Evolutionary conservation across 2,113 vertebrate species (phyloP), one percentile per base, ranked within the genome.

Genomic region (Prinia subflava): DNA sequence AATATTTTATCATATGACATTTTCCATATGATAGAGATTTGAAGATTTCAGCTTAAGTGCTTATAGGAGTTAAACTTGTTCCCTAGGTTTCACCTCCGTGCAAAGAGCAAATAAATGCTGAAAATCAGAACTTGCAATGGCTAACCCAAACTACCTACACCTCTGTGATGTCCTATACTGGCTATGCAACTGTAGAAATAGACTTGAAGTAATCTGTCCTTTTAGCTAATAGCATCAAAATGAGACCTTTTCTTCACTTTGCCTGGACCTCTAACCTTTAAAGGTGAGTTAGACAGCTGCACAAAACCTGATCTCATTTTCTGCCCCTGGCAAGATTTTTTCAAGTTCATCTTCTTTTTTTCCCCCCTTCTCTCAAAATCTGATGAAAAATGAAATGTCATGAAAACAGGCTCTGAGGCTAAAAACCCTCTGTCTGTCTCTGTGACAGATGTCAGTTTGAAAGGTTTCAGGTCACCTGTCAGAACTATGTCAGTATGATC

Each of bases 371-470:
- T 97, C 95, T 97, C 94, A 97, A 97, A 98, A 98, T 97, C 98
- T 98, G 98, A 98, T 98, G 98, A 98, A 98, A 99, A 98, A 98
- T 98, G 97, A 98, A 98, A 98, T 98, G 98, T 98, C 98, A 98
- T 97, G 97, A 98, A 98, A 98, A 98, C 97, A 98, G 96, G 97
- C 97, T 98, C 97, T 98, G 86, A 73, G 98, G 98, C 98, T 97
- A 98, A 96, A 98, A 98, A 97, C 97, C 96, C 96, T 98, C 97
- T 98, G 96, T 98, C 98, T 98, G 95, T 98, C 97, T 98, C 96
- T 97, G 97, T 98, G 98, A 99, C 98, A 98, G 97, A 98, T 98
- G 98, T 98, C 98, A 98, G 95, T 98, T 98, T 98, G 98, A 97
- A 98, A 98, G 98, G 97, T 98, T 98, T 98, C 97, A 98, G 97